Base-by-base conservation (phyloP, 2,888 invertebrate genomes). In the Mesorhabditis sp. region DNA sequence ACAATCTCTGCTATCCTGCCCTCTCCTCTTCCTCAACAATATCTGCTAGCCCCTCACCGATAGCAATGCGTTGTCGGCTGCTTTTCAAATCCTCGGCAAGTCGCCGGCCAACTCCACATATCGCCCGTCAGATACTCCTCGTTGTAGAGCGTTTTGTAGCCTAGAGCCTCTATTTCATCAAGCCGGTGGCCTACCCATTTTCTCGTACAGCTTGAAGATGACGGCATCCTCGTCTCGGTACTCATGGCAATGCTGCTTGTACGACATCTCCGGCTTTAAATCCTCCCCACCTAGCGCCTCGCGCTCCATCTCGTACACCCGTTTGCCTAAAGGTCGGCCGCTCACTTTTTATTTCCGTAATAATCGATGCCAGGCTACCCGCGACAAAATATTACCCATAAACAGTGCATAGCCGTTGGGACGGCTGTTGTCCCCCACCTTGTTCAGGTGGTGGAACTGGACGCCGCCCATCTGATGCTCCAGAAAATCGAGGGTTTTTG, bases 51-150 rank as follows among this genome's bases (percentile, higher is more conserved):
- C 28, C 28, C 28, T 50, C 10, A 50, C 58, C 58, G 58, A 50
- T 13, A 50, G n/a, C n/a, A 13, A n/a, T 50, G 58, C 7, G 58
- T 50, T 10, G 58, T 50, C 58, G 58, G 58, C n/a, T 50, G 58
- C n/a, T n/a, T 10, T 50, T 50, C 10, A n/a, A 50, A 50, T 50
- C 58, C 58, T 13, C 7, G n/a, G n/a, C 58, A 50, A 28, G 28
- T 28, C n/a, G 7, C n/a, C 58, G 58, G 58, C 58, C 58, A 50
- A 13, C 10, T 50, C 58, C 58, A 50, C 58, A 50, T n/a, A 50
- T 50, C 58, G 58, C 58, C 58, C n/a, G 58, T 50, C 58, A 13
- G 10, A 50, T 50, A 50, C n/a, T 50, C 58, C 58, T 50, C 58
- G n/a, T 50, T 50, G 58, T 50, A 13, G 10, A 50, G 58, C n/a